phyloP scores from a whole-genome alignment of 2,797 vertebrate genomes.

The Muraenolepis orangiensis region DNA sequence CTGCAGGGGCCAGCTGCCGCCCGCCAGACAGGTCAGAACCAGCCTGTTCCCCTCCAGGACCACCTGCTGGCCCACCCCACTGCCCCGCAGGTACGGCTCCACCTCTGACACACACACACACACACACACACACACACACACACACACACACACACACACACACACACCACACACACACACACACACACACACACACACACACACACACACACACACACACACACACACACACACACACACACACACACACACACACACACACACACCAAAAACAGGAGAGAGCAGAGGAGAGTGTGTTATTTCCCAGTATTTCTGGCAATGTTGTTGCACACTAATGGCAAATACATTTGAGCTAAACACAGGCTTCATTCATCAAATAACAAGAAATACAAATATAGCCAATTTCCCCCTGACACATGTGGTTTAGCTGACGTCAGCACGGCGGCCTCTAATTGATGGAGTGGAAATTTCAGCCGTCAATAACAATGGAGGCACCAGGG shows the following conservation, averaged over 20 bases:
- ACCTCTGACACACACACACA: conserved; percentile 65
- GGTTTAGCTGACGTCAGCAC: neutral
- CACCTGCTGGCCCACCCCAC: conserved; percentile 82
- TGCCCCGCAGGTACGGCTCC: conserved; percentile 87
- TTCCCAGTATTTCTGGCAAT: neutral
- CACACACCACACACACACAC: conserved; percentile 11
- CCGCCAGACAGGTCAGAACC: conserved; percentile 94
- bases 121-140: neutral
- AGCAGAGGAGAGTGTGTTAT: conserved; percentile 21
- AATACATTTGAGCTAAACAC: no score
- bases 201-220: conserved; percentile 10
- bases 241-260: conserved; percentile 19
- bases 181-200: conserved; percentile 8
- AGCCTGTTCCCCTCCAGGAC: conserved; percentile 93
- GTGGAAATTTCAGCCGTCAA: conserved; percentile 13
- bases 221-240: conserved; percentile 9
- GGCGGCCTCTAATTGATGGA: no score
- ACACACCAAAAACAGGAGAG: no score
- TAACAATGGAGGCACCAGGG: conserved; percentile 12
- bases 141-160: conserved; percentile 18
- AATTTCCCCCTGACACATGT: neutral
- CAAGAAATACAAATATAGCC: neutral
- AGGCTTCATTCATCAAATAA: no score
- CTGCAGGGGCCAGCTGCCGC: conserved; percentile 97
- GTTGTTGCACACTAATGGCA: no score